phyloP scores from a whole-genome alignment of 2,888 invertebrate species.

The Balanococcus diminutus region DNA sequence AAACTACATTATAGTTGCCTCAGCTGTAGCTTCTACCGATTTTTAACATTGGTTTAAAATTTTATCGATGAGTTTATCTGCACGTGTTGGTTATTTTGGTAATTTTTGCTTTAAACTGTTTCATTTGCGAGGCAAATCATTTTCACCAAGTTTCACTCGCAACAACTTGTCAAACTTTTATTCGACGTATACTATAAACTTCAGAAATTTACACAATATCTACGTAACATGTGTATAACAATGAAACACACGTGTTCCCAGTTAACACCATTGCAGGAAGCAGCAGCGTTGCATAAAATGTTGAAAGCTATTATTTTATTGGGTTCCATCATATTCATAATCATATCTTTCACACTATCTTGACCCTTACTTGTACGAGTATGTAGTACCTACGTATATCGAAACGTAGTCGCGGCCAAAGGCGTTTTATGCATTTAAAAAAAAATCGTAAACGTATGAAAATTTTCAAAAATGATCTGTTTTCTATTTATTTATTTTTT shows the following conservation, averaged over 20 bases:
- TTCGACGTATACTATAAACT: conserved; percentile 1
- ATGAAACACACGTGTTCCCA: conserved; percentile 4
- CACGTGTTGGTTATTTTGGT: background rate
- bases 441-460: too few relatives aligned
- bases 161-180: conserved; percentile 7
- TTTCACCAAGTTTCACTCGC: background rate
- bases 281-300: background rate
- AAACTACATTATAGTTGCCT: too few relatives aligned
- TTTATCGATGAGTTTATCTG: background rate
- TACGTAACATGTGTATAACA: conserved; percentile 9
- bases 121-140: conserved; percentile 1
- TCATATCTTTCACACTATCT: background rate
- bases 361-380: background rate
- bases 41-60: background rate
- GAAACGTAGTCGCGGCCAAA: too few relatives aligned
- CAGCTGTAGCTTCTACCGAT: background rate
- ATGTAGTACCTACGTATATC: too few relatives aligned
- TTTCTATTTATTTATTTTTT: too few relatives aligned
- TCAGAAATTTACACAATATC: conserved; percentile 14
- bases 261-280: background rate
- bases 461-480: too few relatives aligned
- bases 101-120: background rate
- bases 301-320: conserved; percentile 1
- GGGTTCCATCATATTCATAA: background rate
- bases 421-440: too few relatives aligned